Evolutionary conservation across 2,888 invertebrate species (phyloP), one percentile per base, ranked within the genome.

Genomic region (Amaurobius ferox): DNA sequence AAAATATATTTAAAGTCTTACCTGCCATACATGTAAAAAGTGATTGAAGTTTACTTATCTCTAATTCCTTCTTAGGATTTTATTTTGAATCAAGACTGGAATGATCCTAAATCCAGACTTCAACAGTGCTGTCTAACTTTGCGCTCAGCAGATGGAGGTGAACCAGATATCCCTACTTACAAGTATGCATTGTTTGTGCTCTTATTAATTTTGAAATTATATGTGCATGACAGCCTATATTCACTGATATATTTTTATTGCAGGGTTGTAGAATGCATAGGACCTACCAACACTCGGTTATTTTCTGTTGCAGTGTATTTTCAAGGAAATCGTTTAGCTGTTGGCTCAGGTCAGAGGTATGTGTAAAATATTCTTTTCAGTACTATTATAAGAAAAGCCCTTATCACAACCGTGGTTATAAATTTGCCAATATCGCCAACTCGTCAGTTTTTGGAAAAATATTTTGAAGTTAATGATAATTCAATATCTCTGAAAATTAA

Each of bases 21-120:
- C n/a, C n/a, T n/a, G n/a, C n/a, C n/a, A n/a, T n/a, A n/a, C n/a
- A n/a, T n/a, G n/a, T n/a, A n/a, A n/a, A n/a, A n/a, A n/a, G n/a
- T n/a, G n/a, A n/a, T n/a, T n/a, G n/a, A n/a, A n/a, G n/a, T n/a
- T n/a, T n/a, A n/a, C n/a, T n/a, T n/a, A n/a, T n/a, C n/a, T n/a
- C n/a, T n/a, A n/a, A n/a, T n/a, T 91, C 92, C 73, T 35, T 19
- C 73, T 23, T 26, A 87, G 83, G 95, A 97, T 91, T 99, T 99
- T 91, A 99, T 99, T 89, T 95, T 98, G 94, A 98, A 98, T 92
- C 98, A 99, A 92, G 97, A 98, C 90, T 99, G 99, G 99, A 99
- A 99, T 91, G 99, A 99, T 92, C 98, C 99, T 1, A 99, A 99
- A 92, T 99, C 99, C 0, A 98, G 99, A 92, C 93, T 99, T 86